phyloP scores from a whole-genome alignment of 2,888 invertebrate species.

The Spilarctia lutea region DNA sequence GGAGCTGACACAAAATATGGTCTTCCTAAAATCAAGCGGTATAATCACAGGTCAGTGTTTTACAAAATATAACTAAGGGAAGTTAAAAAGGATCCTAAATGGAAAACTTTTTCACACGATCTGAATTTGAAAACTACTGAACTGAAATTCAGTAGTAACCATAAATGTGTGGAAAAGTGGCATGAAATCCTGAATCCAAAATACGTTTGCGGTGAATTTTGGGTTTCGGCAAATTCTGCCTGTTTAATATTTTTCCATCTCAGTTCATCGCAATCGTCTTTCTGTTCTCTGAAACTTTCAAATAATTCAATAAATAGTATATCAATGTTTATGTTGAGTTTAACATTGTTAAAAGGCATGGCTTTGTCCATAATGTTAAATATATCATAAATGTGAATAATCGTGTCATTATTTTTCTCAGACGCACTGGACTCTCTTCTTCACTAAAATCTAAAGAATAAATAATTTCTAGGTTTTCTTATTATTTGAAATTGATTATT shows the following conservation, averaged over 20 bases:
- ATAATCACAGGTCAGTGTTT: constrained; percentile 96
- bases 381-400: not conserved
- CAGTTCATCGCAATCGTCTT: constrained; percentile 1
- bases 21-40: constrained; percentile 98
- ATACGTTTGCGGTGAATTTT: constrained; percentile 9
- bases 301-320: not conserved
- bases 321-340: constrained; percentile 2
- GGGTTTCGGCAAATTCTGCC: not conserved
- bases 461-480: not conserved
- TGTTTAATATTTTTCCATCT: not conserved
- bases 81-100: not conserved
- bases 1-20: constrained; percentile 99
- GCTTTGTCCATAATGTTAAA: constrained; percentile 15
- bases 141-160: constrained; percentile 9
- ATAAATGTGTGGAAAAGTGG: constrained; percentile 21
- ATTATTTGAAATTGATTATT: not conserved
- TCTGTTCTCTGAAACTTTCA: not conserved
- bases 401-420: not conserved
- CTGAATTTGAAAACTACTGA: not conserved
- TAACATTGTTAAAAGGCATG: constrained; percentile 6
- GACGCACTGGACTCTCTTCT: not conserved
- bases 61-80: not conserved
- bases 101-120: constrained; percentile 27
- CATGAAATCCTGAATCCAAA: constrained; percentile 1
- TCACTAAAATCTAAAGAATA: not conserved